Conservation (phyloP, 1,140 invertebrate species). For the Drosophila ercepeae region DNA sequence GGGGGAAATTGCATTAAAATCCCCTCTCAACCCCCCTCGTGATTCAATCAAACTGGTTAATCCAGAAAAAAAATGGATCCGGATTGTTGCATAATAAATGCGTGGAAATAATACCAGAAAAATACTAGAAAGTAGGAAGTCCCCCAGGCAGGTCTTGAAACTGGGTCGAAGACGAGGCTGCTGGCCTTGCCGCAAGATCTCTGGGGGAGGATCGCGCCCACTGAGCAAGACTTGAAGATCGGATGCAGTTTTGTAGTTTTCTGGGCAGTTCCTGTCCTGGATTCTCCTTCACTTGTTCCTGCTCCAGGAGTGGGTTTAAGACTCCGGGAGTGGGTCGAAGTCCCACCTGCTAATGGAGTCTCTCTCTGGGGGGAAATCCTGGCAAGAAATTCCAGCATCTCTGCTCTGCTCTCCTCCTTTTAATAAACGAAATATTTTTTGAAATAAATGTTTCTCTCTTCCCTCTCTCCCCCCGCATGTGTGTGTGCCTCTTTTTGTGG, state of each 20-base stretch:
- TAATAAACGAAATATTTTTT: conserved; percentile 8
- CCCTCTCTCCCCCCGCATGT: no score
- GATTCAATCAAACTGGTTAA: conserved; percentile 57
- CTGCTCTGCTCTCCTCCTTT: no score
- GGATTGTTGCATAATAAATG: conserved; percentile 54
- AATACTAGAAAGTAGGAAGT: conserved; percentile 29
- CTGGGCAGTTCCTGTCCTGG: neutral
- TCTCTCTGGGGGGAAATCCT: no score
- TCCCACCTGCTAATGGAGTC: no score
- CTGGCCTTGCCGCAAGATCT: conserved; percentile 22
- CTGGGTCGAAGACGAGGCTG: no score
- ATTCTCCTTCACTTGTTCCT: conserved; percentile 8
- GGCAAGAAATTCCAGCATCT: no score
- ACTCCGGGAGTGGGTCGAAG: no score
- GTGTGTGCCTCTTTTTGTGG: conserved; percentile 2
- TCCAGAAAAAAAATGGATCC: no score
- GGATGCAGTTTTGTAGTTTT: conserved; percentile 32
- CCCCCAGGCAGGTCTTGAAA: no score
- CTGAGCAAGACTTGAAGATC: no score
- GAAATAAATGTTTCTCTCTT: neutral
- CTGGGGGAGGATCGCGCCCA: no score
- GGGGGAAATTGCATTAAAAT: conserved; percentile 38
- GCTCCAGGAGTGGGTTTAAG: conserved; percentile 15
- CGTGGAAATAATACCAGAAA: conserved; percentile 33
- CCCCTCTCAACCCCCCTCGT: conserved; percentile 4